Percentiles rank a stretch among this genome's conserved stretches.
phyloP scores from a whole-genome alignment of 2,888 invertebrate species.

The Andricus quercusramuli region DNA sequence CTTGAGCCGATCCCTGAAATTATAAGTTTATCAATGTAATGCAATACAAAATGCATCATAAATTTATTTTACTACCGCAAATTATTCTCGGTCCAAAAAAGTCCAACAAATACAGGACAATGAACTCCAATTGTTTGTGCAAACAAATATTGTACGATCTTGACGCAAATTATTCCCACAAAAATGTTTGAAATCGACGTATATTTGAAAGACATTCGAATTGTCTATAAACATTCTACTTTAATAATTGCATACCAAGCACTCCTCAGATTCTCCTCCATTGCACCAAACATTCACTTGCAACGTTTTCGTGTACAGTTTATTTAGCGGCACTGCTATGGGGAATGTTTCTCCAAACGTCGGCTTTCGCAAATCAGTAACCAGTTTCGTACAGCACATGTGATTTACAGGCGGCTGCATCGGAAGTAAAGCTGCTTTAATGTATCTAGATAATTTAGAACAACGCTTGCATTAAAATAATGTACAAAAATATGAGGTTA shows the following conservation, averaged over 20 bases:
- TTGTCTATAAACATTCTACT: not conserved
- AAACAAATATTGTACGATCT: not conserved
- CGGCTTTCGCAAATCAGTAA: constrained; percentile 86
- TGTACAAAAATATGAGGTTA: not conserved
- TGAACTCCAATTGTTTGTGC: no score
- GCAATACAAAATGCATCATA: not conserved
- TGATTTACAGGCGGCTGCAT: constrained; percentile 80
- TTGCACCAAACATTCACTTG: constrained; percentile 94
- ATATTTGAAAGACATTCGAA: not conserved
- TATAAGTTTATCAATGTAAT: constrained; percentile 39
- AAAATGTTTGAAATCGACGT: not conserved
- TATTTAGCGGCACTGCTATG: constrained; percentile 87
- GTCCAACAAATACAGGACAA: no score
- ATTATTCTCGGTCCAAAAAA: no score
- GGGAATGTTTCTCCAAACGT: constrained; percentile 89
- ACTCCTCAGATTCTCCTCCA: constrained; percentile 86
- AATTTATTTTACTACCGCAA: not conserved
- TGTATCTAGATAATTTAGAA: constrained; percentile 81
- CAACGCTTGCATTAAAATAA: constrained; percentile 22
- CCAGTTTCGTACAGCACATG: constrained; percentile 85
- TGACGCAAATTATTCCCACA: not conserved
- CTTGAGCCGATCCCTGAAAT: constrained; percentile 94
- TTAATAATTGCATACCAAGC: constrained; percentile 85
- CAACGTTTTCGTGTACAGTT: constrained; percentile 91
- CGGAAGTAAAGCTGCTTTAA: constrained; percentile 88